Evolutionary conservation across 35 echinoderm and acorn worm genomes (phyloP).

Genomic region (Anneissia japonica): DNA sequence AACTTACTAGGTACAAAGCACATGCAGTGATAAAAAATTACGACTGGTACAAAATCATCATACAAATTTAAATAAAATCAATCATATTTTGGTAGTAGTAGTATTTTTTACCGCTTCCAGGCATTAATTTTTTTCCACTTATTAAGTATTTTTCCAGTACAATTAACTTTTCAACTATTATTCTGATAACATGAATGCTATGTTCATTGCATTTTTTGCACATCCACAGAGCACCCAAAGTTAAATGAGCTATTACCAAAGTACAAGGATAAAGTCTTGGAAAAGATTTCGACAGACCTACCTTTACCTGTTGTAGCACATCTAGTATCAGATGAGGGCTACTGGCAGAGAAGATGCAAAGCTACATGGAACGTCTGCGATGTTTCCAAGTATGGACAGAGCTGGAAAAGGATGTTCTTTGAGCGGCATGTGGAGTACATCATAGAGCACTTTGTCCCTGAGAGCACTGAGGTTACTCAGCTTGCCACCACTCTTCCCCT

Average conservation of each 20-base stretch:
- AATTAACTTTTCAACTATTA: too few relatives aligned
- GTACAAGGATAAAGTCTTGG: conserved; percentile 94
- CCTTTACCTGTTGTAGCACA: conserved; percentile 83
- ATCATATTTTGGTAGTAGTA: too few relatives aligned
- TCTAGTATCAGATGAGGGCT: conserved; percentile 92
- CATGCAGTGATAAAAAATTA: too few relatives aligned
- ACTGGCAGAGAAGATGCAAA: conserved; percentile 91
- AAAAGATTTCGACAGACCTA: conserved; percentile 85
- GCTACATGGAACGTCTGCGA: conserved; percentile 87
- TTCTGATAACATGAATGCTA: too few relatives aligned
- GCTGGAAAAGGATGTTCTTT: conserved; percentile 99
- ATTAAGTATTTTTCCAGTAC: too few relatives aligned
- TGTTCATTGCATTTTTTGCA: conserved; percentile 12
- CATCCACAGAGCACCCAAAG: conserved; percentile 83
- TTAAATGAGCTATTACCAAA: conserved; percentile 91
- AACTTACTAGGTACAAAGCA: too few relatives aligned
- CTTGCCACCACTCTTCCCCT: conserved; percentile 58
- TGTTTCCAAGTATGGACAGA: conserved; percentile 78
- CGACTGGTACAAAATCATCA: too few relatives aligned
- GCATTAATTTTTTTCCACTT: too few relatives aligned
- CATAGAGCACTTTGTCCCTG: conserved; percentile 94
- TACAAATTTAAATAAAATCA: too few relatives aligned
- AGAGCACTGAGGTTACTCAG: conserved; percentile 62
- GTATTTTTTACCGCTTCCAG: too few relatives aligned
- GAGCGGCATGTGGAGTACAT: conserved; percentile 85